These are phyloP conservation scores for Vandiemenella viatica DNA, from an alignment of 2,888 invertebrate species.

Conservation along the genomic window DNA sequence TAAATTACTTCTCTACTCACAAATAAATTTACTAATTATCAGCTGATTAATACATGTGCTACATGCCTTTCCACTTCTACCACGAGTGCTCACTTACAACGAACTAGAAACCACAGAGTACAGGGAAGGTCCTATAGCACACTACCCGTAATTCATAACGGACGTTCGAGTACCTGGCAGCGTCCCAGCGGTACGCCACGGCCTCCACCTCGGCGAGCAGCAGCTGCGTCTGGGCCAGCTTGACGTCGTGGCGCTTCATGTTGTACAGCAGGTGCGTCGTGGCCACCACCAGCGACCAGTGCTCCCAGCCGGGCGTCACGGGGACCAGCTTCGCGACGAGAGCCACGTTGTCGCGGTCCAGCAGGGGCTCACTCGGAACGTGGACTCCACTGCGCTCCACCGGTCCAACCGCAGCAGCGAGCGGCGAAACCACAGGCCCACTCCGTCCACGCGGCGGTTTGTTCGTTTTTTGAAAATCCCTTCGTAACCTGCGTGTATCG, in stretches of 20 bases:
- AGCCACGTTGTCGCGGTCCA: slow-evolving; percentile 81
- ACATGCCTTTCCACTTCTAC: no score
- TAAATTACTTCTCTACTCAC: no score
- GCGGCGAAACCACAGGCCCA: slow-evolving; percentile 69
- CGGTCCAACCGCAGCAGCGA: slow-evolving; percentile 50
- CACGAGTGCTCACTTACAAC: no score
- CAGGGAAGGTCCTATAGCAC: no score
- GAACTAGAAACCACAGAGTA: no score
- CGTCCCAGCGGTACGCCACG: slow-evolving; percentile 40
- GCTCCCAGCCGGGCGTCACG: slow-evolving; percentile 27
- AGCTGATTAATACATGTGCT: no score
- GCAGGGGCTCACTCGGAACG: slow-evolving; percentile 38
- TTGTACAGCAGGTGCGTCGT: slow-evolving; percentile 93
- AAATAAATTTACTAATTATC: no score
- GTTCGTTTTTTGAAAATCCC: slow-evolving; percentile 74
- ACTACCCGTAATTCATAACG: no score
- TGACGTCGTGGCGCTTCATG: slow-evolving; percentile 73
- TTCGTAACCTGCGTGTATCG: slow-evolving; percentile 45
- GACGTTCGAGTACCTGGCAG: no score
- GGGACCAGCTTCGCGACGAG: slow-evolving; percentile 58
- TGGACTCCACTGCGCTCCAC: slow-evolving; percentile 52
- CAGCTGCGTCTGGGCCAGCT: slow-evolving; percentile 73
- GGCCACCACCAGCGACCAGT: slow-evolving; percentile 54
- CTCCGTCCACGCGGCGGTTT: slow-evolving; percentile 68
- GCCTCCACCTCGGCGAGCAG: slow-evolving; percentile 74